A percentile compares a stretch with the other conserved stretches of the same genome.
These are phyloP conservation scores for Agelastica alni DNA, from an alignment of 2,888 invertebrate species.

Conservation along the genomic window DNA sequence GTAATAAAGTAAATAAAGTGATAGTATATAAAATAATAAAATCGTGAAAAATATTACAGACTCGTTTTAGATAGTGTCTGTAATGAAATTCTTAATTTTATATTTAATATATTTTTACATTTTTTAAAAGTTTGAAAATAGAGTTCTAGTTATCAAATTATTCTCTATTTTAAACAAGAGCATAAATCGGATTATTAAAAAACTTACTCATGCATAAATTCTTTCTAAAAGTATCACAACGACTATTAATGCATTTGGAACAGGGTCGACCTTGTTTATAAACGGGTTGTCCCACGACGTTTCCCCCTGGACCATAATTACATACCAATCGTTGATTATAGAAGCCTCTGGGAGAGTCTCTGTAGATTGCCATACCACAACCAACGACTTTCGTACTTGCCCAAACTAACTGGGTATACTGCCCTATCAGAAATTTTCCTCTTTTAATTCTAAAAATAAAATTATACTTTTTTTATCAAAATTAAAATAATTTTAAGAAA, in stretches of 20 bases:
- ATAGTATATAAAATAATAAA: too few relatives aligned
- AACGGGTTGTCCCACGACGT: slow-evolving; percentile 34
- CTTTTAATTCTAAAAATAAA: slow-evolving; percentile 31
- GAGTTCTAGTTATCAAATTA: too few relatives aligned
- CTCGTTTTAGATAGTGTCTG: too few relatives aligned
- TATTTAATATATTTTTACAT: too few relatives aligned
- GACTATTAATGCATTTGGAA: slow-evolving; percentile 31
- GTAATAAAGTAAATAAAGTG: too few relatives aligned
- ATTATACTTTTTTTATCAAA: not conserved
- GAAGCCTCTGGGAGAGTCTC: slow-evolving; percentile 17
- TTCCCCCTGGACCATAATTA: slow-evolving; percentile 42
- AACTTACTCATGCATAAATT: slow-evolving; percentile 35
- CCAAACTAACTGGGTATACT: slow-evolving; percentile 42
- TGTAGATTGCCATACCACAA: slow-evolving; percentile 38
- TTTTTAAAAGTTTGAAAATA: too few relatives aligned
- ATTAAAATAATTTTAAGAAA: not conserved
- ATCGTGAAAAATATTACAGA: too few relatives aligned
- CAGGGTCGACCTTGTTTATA: slow-evolving; percentile 38
- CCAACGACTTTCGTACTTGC: slow-evolving; percentile 38
- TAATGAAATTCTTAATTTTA: too few relatives aligned
- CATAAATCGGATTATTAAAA: not conserved
- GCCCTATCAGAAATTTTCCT: slow-evolving; percentile 37
- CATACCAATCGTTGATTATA: slow-evolving; percentile 39
- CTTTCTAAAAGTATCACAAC: slow-evolving; percentile 32
- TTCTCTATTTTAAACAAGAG: too few relatives aligned